phyloP scores from a whole-genome alignment of 2,888 invertebrate genomes.

The Lagria hirta region DNA sequence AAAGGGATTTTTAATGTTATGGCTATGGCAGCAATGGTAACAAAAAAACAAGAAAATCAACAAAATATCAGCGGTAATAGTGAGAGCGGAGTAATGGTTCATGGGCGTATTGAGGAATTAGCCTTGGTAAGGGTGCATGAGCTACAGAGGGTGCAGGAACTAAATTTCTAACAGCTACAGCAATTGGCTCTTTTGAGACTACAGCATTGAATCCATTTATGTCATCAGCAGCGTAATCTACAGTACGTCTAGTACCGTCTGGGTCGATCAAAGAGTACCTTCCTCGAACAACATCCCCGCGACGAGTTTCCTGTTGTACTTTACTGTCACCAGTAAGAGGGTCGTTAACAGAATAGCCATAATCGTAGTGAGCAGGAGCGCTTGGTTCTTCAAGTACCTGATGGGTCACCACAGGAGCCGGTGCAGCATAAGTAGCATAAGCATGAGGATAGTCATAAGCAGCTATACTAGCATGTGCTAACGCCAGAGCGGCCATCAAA shows the following conservation, averaged over 20 bases:
- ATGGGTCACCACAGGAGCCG: constrained; percentile 57
- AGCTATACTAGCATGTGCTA: too few species aligned
- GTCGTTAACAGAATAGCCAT: constrained; percentile 49
- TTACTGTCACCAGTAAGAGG: constrained; percentile 57
- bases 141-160: constrained; percentile 32
- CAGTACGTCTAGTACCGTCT: constrained; percentile 52
- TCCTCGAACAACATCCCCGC: constrained; percentile 56
- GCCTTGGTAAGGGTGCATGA: too few species aligned
- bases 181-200: constrained; percentile 39
- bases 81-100: too few species aligned
- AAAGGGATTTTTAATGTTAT: too few species aligned
- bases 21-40: too few species aligned
- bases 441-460: too few species aligned
- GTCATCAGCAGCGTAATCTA: constrained; percentile 51
- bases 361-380: constrained; percentile 4
- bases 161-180: constrained; percentile 43
- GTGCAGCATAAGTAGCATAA: constrained; percentile 32
- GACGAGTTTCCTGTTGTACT: constrained; percentile 63
- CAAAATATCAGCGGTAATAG: too few species aligned
- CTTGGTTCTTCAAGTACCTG: constrained; percentile 2
- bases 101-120: too few species aligned
- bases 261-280: constrained; percentile 57
- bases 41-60: too few species aligned
- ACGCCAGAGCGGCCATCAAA: too few species aligned
- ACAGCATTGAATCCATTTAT: constrained; percentile 9